Conservation (phyloP, 2,888 invertebrate species). For the Scaptodrosophila latifasciaeformis region DNA sequence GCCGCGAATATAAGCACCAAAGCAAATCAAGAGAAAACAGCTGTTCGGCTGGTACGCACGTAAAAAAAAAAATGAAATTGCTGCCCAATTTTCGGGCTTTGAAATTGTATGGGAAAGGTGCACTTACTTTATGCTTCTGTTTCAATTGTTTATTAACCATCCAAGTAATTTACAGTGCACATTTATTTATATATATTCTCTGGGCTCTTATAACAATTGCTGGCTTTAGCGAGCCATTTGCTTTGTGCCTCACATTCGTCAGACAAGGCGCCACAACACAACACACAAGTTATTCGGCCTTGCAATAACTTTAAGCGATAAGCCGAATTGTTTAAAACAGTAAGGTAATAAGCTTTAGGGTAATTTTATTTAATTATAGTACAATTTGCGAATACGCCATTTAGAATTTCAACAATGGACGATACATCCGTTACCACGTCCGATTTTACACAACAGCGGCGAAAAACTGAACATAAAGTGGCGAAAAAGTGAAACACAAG, state of each 20-base stretch:
- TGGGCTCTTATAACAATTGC: slow-evolving; percentile 29
- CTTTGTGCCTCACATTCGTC: slow-evolving; percentile 46
- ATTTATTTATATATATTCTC: slow-evolving; percentile 60
- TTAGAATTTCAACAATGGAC: no score
- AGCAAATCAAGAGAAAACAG: not conserved
- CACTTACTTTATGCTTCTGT: not conserved
- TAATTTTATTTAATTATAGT: slow-evolving; percentile 10
- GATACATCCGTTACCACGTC: slow-evolving; percentile 21
- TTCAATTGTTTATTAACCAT: not conserved
- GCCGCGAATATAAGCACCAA: not conserved
- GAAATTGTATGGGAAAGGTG: not conserved
- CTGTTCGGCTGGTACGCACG: not conserved
- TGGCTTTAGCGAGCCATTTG: slow-evolving; percentile 47
- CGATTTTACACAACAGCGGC: slow-evolving; percentile 32
- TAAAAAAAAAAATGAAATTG: no score
- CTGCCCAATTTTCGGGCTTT: not conserved
- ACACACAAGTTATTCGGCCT: slow-evolving; percentile 3
- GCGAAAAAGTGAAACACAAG: slow-evolving; percentile 42
- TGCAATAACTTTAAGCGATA: not conserved
- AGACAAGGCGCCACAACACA: slow-evolving; percentile 17
- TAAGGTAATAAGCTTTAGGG: slow-evolving; percentile 3
- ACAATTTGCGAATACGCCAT: slow-evolving; percentile 16
- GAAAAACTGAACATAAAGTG: slow-evolving; percentile 38
- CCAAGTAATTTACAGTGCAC: not conserved
- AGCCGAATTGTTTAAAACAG: not conserved